These are phyloP conservation scores for Ptilodon capucinus DNA, from an alignment of 2,888 invertebrate genomes.

Conservation along the genomic window DNA sequence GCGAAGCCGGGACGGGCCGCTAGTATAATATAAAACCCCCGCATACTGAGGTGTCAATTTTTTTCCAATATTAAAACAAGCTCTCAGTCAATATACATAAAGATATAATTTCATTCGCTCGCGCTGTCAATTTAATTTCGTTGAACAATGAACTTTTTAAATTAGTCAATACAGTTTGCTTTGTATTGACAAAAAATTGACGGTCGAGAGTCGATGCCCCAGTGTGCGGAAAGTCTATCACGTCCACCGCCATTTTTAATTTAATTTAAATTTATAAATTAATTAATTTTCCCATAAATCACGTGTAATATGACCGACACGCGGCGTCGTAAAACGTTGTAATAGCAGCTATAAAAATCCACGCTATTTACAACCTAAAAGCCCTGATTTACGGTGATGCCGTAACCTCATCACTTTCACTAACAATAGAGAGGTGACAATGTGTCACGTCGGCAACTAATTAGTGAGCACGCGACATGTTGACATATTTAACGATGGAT, in stretches of 20 bases:
- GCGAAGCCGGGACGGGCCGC: too few species aligned
- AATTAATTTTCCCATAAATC: neutral
- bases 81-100: too few species aligned
- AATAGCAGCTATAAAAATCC: neutral
- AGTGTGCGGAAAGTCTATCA: too few species aligned
- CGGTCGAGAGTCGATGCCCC: too few species aligned
- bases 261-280: neutral
- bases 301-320: neutral
- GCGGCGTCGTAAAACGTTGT: neutral
- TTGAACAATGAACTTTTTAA: too few species aligned
- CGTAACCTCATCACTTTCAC: neutral
- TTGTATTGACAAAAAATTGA: too few species aligned
- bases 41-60: too few species aligned
- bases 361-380: neutral
- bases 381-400: neutral
- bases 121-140: too few species aligned
- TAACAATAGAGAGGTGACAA: constrained; percentile 12
- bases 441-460: constrained; percentile 15
- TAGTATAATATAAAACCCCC: too few species aligned
- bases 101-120: too few species aligned
- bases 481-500: constrained; percentile 26
- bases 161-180: too few species aligned
- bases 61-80: too few species aligned
- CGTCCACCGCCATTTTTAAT: neutral
- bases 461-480: constrained; percentile 29